A percentile compares a stretch with the other conserved stretches of the same genome.
Evolutionary conservation across 2,888 invertebrate genomes (phyloP).

Genomic region (Thecophora atra): DNA sequence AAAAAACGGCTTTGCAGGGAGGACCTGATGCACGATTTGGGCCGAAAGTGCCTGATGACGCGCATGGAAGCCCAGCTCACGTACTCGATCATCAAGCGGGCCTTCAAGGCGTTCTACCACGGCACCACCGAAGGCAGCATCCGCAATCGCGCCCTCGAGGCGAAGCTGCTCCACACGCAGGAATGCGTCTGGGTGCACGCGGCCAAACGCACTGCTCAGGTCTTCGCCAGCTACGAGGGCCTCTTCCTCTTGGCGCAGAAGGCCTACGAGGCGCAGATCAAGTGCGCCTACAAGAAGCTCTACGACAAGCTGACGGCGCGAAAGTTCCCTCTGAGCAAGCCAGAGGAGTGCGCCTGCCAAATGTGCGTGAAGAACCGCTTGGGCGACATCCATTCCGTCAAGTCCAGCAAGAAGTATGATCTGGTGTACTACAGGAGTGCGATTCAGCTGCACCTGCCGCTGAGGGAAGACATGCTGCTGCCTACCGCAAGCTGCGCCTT

Average conservation of each 20-base stretch:
- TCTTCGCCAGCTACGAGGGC: slow-evolving; percentile 54
- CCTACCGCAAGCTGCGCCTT: slow-evolving; percentile 36
- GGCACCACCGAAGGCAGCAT: slow-evolving; percentile 50
- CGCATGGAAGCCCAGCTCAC: slow-evolving; percentile 57
- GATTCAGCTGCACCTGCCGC: slow-evolving; percentile 46
- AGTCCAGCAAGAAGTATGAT: slow-evolving; percentile 39
- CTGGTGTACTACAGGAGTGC: slow-evolving; percentile 41
- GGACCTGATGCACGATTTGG: slow-evolving; percentile 56
- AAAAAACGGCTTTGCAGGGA: slow-evolving; percentile 53
- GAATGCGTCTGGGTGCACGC: slow-evolving; percentile 58
- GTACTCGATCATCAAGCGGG: slow-evolving; percentile 58
- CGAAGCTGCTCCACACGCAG: slow-evolving; percentile 50
- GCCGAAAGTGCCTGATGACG: slow-evolving; percentile 57
- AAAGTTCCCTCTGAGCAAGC: slow-evolving; percentile 40
- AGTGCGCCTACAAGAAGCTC: slow-evolving; percentile 48
- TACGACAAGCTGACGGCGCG: slow-evolving; percentile 51
- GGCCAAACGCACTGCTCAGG: slow-evolving; percentile 54
- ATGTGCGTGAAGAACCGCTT: slow-evolving; percentile 44
- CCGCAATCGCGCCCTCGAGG: slow-evolving; percentile 54
- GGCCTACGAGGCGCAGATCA: slow-evolving; percentile 52
- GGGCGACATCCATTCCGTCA: not conserved
- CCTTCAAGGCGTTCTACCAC: slow-evolving; percentile 61
- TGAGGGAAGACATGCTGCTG: slow-evolving; percentile 52
- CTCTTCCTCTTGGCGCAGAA: slow-evolving; percentile 55
- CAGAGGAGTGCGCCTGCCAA: slow-evolving; percentile 47